Percentiles rank a stretch among this genome's conserved stretches.
These are phyloP conservation scores for Tryphoninae sp. DNA, from an alignment of 2,888 invertebrate species.

Conservation along the genomic window DNA sequence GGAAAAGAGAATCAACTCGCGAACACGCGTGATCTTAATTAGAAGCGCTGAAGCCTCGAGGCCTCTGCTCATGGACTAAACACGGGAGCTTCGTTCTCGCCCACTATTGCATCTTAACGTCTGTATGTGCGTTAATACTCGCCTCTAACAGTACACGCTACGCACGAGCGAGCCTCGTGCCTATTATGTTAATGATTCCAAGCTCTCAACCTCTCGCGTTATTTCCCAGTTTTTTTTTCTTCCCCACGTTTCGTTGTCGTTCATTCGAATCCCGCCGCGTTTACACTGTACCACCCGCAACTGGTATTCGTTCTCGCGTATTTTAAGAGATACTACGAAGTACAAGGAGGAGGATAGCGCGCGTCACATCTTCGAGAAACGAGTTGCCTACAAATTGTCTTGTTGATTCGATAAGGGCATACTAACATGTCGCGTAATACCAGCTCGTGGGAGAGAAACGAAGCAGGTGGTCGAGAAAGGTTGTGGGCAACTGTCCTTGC, in stretches of 20 bases:
- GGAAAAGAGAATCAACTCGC: conserved; percentile 66
- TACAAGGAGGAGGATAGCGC: conserved; percentile 64
- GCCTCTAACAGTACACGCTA: conserved; percentile 26
- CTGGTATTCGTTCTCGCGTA: conserved; percentile 56
- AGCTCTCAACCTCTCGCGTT: background rate
- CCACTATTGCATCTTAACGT: background rate
- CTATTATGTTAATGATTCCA: conserved; percentile 50
- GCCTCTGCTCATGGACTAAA: conserved; percentile 63
- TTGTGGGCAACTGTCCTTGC: conserved; percentile 37
- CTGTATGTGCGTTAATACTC: conserved; percentile 18
- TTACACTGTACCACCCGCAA: conserved; percentile 66
- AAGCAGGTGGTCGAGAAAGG: conserved; percentile 56
- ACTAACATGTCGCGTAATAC: background rate
- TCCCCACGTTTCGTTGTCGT: background rate
- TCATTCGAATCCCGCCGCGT: conserved; percentile 38
- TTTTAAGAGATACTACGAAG: conserved; percentile 64
- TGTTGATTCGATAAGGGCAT: conserved; percentile 67
- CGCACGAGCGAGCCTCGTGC: conserved; percentile 45
- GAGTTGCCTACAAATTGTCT: conserved; percentile 74
- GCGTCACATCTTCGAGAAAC: conserved; percentile 61
- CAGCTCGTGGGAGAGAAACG: conserved; percentile 36
- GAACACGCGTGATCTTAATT: conserved; percentile 81
- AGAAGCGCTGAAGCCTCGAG: conserved; percentile 75
- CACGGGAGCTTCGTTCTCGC: conserved; percentile 36
- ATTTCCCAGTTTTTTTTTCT: background rate